Percentiles rank a stretch among this genome's conserved stretches.
Conservation (phyloP, 1,140 invertebrate species). For the Penaeus chinensis region DNA sequence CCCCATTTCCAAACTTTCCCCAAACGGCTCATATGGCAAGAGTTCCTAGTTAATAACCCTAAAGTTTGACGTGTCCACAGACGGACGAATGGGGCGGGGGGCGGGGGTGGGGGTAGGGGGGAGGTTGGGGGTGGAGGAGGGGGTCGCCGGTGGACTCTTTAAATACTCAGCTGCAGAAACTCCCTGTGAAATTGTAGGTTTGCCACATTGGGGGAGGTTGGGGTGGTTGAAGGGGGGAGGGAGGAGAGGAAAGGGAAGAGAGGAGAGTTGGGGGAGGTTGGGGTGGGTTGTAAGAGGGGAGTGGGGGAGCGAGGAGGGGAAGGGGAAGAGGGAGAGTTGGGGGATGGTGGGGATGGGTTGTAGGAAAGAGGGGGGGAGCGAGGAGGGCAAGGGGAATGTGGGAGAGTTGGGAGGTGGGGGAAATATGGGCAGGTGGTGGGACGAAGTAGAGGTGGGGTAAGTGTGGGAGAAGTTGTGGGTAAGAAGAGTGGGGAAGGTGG, state of each 20-base stretch:
- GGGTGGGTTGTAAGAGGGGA: not conserved
- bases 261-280: not conserved
- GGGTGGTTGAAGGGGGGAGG: not conserved
- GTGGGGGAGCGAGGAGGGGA: not conserved
- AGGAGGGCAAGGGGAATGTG: not conserved
- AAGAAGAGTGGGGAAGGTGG: too few relatives aligned
- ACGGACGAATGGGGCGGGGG: not conserved
- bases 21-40: conserved; percentile 44
- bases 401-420: not conserved
- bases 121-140: not conserved
- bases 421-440: too few relatives aligned
- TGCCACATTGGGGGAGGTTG: not conserved
- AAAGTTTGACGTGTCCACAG: conserved; percentile 50
- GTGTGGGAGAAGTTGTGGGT: too few relatives aligned
- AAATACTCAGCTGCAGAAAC: conserved; percentile 40
- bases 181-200: conserved; percentile 32
- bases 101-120: not conserved
- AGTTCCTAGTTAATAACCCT: conserved; percentile 44
- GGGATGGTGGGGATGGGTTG: not conserved
- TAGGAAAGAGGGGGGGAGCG: not conserved
- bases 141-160: conserved; percentile 8
- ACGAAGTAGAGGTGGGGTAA: too few relatives aligned
- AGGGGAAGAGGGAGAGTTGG: not conserved
- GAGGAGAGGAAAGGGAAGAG: not conserved
- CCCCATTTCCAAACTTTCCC: not conserved